Evolutionary conservation across 2,113 vertebrate genomes (phyloP).

Genomic region (Hylia prasina): DNA sequence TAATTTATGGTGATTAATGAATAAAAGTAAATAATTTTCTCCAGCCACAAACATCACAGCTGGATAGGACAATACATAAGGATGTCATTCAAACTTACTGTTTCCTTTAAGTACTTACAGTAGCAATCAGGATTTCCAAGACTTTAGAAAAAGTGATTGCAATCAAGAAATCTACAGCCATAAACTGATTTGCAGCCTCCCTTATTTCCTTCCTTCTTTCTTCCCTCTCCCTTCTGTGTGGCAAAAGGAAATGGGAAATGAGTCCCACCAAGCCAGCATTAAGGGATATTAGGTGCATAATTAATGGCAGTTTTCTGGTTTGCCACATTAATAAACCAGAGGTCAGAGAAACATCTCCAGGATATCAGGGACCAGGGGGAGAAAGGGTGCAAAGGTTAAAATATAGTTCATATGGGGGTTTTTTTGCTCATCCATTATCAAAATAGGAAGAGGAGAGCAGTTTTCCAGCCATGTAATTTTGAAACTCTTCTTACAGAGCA

Average conservation of each 20-base stretch:
- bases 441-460: neutral
- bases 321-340: neutral
- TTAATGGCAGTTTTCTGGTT: neutral
- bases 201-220: neutral
- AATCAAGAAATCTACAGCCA: neutral
- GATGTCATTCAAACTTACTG: neutral
- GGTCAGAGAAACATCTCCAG: neutral
- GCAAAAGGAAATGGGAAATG: neutral
- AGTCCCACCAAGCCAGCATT: neutral
- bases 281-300: neutral
- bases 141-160: neutral
- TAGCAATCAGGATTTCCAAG: neutral
- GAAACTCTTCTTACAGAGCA: neutral
- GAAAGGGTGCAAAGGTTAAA: neutral
- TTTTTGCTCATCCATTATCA: neutral
- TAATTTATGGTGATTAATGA: neutral
- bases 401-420: fast-evolving
- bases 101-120: neutral
- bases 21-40: neutral
- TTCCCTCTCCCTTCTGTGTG: neutral
- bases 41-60: neutral
- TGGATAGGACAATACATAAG: neutral
- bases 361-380: neutral
- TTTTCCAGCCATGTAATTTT: neutral
- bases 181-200: neutral